Evolutionary conservation across 2,888 invertebrate genomes (phyloP).

Genomic region (Laspeyria flexula): DNA sequence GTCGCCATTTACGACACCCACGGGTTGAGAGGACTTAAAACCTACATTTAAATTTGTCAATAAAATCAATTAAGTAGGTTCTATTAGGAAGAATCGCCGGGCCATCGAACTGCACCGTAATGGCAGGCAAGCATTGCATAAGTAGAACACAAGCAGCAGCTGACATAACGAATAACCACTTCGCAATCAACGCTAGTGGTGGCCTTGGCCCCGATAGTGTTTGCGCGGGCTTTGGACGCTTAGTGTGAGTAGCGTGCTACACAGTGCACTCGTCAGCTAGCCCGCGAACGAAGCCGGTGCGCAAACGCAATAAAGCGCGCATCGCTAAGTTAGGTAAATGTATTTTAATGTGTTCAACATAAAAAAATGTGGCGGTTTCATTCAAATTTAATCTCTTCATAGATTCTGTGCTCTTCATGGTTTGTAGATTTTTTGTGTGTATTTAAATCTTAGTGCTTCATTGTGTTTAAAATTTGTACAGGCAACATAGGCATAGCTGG

Average conservation of each 20-base stretch:
- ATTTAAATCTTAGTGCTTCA: neutral
- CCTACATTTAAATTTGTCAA: neutral
- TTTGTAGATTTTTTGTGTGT: neutral
- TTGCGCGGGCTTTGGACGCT: conserved; percentile 41
- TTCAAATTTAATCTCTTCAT: neutral
- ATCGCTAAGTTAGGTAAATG: conserved; percentile 49
- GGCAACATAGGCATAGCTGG: neutral
- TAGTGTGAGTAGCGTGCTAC: conserved; percentile 45
- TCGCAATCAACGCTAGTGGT: conserved; percentile 69
- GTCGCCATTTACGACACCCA: too few species aligned
- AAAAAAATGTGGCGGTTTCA: neutral
- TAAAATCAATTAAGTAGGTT: conserved; percentile 4
- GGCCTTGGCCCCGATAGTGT: conserved; percentile 78
- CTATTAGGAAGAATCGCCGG: conserved; percentile 49
- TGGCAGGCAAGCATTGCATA: conserved; percentile 76
- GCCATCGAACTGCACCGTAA: conserved; percentile 78
- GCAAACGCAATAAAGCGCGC: conserved; percentile 44
- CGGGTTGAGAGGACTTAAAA: too few species aligned
- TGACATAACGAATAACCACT: conserved; percentile 80
- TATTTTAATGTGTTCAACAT: conserved; percentile 10
- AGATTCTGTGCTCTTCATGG: neutral
- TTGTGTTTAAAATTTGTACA: neutral
- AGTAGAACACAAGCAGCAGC: conserved; percentile 81
- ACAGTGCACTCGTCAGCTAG: conserved; percentile 52
- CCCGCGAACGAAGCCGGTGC: conserved; percentile 59